Conservation (phyloP, 2,797 vertebrate genomes). For the Florisuga fusca region DNA sequence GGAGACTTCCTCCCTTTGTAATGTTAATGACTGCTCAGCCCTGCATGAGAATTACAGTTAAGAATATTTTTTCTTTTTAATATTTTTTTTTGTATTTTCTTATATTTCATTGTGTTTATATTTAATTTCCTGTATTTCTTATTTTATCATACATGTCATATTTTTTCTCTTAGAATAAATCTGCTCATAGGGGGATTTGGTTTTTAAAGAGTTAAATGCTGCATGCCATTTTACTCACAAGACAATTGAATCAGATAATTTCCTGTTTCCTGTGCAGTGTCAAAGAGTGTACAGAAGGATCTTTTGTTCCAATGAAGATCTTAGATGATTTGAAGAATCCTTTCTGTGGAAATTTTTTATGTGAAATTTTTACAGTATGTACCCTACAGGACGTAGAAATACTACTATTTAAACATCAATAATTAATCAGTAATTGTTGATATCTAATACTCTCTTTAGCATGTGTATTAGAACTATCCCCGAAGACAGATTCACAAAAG, state of each 20-base stretch:
- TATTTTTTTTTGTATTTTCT: background rate
- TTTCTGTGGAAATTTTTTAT: slow-evolving; percentile 21
- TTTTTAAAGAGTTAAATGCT: slow-evolving; percentile 17
- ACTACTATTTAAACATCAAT: background rate
- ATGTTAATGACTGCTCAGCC: slow-evolving; percentile 23
- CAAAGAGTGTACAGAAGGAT: slow-evolving; percentile 27
- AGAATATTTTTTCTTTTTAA: background rate
- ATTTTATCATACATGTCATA: background rate
- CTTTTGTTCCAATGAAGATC: slow-evolving; percentile 38
- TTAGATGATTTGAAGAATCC: slow-evolving; percentile 25
- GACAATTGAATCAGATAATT: slow-evolving; percentile 37
- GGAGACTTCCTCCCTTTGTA: slow-evolving; percentile 26
- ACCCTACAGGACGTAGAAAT: background rate
- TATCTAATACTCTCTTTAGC: background rate
- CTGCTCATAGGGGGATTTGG: background rate
- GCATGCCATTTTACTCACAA: background rate
- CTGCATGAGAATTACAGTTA: background rate
- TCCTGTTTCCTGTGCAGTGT: slow-evolving; percentile 53
- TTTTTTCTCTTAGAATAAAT: background rate
- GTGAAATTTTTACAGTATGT: background rate
- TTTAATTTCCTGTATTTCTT: background rate
- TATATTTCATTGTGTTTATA: background rate
- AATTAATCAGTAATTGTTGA: slow-evolving; percentile 7
- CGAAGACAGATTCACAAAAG: background rate
- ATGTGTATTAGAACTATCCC: background rate